A percentile compares a stretch with the other conserved stretches of the same genome.
Evolutionary conservation across 2,113 vertebrate genomes (phyloP).

Genomic region (Gadus macrocephalus): DNA sequence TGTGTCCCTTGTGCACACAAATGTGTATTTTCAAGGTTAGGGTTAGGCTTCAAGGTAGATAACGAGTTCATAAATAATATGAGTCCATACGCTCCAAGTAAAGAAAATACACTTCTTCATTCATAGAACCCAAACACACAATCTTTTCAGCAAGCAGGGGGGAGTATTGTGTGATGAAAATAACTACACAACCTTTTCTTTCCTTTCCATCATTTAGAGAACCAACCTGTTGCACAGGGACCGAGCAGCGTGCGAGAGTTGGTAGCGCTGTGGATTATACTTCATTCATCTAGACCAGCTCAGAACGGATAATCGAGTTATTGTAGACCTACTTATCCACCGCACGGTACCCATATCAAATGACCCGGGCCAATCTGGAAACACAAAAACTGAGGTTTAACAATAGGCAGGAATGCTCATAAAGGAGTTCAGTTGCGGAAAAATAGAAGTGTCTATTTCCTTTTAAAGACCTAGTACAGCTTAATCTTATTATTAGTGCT

Average conservation of each 20-base stretch:
- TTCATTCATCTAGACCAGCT: constrained; percentile 40
- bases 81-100: too few relatives aligned
- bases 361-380: neutral
- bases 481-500: constrained; percentile 50
- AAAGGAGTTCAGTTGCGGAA: neutral
- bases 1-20: too few relatives aligned
- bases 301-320: constrained; percentile 60
- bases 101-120: too few relatives aligned
- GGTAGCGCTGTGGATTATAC: constrained; percentile 44
- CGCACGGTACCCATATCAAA: neutral
- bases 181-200: too few relatives aligned
- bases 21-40: too few relatives aligned
- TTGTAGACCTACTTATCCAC: constrained; percentile 44
- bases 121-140: too few relatives aligned
- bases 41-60: too few relatives aligned
- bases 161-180: too few relatives aligned
- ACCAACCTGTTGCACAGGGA: neutral
- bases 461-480: neutral
- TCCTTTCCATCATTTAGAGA: too few relatives aligned
- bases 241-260: constrained; percentile 8
- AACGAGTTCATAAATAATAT: too few relatives aligned
- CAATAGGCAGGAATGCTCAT: neutral
- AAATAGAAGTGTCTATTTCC: constrained; percentile 13
- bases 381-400: neutral
- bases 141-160: too few relatives aligned